These are phyloP conservation scores for Tiliqua scincoides DNA, from an alignment of 2,113 vertebrate species.

Conservation along the genomic window DNA sequence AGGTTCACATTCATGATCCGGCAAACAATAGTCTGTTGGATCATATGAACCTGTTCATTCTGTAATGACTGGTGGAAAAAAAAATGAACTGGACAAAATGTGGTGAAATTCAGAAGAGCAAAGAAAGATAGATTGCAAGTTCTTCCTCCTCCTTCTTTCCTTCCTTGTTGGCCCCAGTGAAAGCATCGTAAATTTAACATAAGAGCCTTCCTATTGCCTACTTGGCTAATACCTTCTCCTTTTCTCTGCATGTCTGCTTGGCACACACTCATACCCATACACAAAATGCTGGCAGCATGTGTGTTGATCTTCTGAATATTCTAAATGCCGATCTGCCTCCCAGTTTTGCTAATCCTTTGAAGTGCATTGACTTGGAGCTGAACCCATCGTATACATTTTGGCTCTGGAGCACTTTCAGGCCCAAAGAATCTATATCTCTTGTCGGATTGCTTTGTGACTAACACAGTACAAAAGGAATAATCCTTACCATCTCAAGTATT, in stretches of 20 bases:
- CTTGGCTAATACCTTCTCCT: neutral
- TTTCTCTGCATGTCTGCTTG: no score
- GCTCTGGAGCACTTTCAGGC: slow-evolving; percentile 5
- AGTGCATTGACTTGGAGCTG: neutral
- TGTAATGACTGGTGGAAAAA: neutral
- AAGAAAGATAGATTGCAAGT: neutral
- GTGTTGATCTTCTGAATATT: slow-evolving; percentile 7
- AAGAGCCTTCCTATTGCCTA: neutral
- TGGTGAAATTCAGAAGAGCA: neutral
- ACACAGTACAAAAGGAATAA: slow-evolving; percentile 13
- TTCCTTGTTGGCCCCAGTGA: neutral
- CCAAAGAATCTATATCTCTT: slow-evolving; percentile 20
- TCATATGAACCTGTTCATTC: neutral
- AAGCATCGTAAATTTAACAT: neutral
- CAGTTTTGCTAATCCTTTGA: slow-evolving; percentile 23
- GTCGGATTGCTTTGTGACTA: slow-evolving; percentile 41
- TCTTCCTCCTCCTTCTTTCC: neutral
- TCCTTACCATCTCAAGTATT: slow-evolving; percentile 23
- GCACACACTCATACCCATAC: neutral
- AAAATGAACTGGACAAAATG: neutral
- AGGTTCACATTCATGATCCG: no score
- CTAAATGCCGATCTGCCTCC: slow-evolving; percentile 13
- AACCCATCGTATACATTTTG: slow-evolving; percentile 7
- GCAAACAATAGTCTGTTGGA: no score
- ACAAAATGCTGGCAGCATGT: neutral